phyloP scores from a whole-genome alignment of 2,797 vertebrate genomes.

The Valencia hispanica region DNA sequence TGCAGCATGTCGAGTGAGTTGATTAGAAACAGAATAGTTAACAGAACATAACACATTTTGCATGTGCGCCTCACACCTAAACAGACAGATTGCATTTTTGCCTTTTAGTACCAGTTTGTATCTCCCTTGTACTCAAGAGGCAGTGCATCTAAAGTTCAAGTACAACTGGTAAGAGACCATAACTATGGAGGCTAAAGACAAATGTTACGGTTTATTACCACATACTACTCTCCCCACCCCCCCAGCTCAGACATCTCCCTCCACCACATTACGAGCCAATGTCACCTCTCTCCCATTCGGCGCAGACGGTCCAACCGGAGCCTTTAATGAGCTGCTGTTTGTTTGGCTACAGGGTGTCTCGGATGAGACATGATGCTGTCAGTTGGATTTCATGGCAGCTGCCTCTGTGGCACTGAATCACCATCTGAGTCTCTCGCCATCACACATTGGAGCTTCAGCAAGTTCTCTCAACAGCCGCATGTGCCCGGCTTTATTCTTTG shows the following conservation, averaged over 20 bases:
- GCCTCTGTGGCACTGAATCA: slow-evolving; percentile 48
- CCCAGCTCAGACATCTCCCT: slow-evolving; percentile 3
- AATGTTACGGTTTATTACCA: slow-evolving; percentile 26
- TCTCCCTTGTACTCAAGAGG: not conserved
- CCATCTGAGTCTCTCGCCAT: slow-evolving; percentile 42
- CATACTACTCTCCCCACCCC: not conserved
- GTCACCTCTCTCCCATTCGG: slow-evolving; percentile 45
- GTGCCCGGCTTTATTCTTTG: not conserved
- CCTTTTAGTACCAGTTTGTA: not conserved
- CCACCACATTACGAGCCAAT: slow-evolving; percentile 38
- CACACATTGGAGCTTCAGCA: slow-evolving; percentile 18
- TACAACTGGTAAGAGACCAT: slow-evolving; percentile 1
- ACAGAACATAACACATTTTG: not conserved
- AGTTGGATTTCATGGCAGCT: slow-evolving; percentile 40
- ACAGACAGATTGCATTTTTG: not conserved
- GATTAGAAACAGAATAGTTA: not conserved
- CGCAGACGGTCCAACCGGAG: slow-evolving; percentile 23
- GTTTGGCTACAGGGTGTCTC: slow-evolving; percentile 56
- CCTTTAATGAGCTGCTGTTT: slow-evolving; percentile 54
- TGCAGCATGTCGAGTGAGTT: not conserved
- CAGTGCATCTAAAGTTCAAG: slow-evolving; percentile 33
- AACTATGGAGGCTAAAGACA: slow-evolving; percentile 22
- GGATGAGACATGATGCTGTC: slow-evolving; percentile 58
- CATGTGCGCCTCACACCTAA: not conserved
- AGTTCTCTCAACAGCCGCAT: slow-evolving; percentile 13